Conservation (phyloP, 2,113 vertebrate species). For the Hippocampus comes region DNA sequence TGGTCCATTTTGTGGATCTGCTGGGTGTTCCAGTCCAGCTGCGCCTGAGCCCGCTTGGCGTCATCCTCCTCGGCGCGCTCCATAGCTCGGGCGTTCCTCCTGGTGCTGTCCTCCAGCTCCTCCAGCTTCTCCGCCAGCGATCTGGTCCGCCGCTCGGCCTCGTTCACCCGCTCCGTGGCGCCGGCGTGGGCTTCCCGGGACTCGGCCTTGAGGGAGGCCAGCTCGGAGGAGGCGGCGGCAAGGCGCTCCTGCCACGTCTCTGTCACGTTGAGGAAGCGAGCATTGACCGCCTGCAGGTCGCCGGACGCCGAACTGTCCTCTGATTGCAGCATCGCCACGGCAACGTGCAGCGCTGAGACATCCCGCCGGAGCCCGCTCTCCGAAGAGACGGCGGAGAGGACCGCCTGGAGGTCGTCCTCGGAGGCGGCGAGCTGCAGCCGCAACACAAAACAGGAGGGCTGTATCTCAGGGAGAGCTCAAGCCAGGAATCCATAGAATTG, state of each 20-base stretch:
- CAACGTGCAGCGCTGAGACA: no score
- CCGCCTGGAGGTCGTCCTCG: slow-evolving; percentile 75
- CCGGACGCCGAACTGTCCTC: no score
- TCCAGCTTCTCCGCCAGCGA: slow-evolving; percentile 75
- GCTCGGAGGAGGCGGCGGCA: slow-evolving; percentile 69
- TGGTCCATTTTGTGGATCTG: slow-evolving; percentile 75
- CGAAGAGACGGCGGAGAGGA: slow-evolving; percentile 70
- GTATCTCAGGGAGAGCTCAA: slow-evolving; percentile 54
- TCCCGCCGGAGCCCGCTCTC: slow-evolving; percentile 78
- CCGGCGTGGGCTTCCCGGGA: slow-evolving; percentile 74
- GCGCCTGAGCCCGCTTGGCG: slow-evolving; percentile 60
- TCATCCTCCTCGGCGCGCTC: slow-evolving; percentile 87
- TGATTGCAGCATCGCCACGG: no score
- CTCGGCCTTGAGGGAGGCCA: slow-evolving; percentile 75
- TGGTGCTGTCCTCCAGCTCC: slow-evolving; percentile 87
- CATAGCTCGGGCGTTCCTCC: slow-evolving; percentile 80
- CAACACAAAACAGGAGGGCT: slow-evolving; percentile 85
- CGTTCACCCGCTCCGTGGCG: slow-evolving; percentile 79
- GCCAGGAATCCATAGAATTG: neutral
- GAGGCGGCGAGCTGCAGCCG: slow-evolving; percentile 88
- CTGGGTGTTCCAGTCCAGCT: slow-evolving; percentile 75
- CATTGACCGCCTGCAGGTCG: no score
- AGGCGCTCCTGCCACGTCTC: no score
- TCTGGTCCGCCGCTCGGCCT: slow-evolving; percentile 77
- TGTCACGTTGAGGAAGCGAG: no score